These are phyloP conservation scores for Actenoides lindsayi DNA, from an alignment of 2,113 vertebrate genomes.

Conservation along the genomic window DNA sequence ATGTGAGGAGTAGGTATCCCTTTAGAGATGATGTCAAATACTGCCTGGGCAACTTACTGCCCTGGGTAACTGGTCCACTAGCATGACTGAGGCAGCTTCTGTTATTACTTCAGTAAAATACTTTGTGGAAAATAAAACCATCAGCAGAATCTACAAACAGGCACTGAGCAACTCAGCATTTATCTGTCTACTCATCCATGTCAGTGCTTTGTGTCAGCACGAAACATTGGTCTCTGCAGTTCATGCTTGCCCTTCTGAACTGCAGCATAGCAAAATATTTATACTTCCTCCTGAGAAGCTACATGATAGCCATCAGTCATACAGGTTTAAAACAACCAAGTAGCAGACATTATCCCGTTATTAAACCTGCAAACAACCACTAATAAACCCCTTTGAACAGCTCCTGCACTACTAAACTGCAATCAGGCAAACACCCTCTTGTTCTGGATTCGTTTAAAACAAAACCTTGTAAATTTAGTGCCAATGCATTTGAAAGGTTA, in stretches of 20 bases:
- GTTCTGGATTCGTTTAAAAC: not conserved
- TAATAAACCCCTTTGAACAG: not conserved
- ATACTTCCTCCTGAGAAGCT: conserved; percentile 12
- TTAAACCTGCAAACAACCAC: conserved; percentile 13
- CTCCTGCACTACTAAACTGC: not conserved
- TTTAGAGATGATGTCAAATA: not conserved
- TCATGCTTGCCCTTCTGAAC: conserved; percentile 52
- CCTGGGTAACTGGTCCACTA: not conserved
- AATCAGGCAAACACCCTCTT: not conserved
- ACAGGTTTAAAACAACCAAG: conserved; percentile 28
- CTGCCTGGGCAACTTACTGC: not conserved
- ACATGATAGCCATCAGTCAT: conserved; percentile 44
- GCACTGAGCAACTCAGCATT: conserved; percentile 44
- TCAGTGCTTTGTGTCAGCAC: conserved; percentile 49
- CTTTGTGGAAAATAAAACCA: conserved; percentile 47
- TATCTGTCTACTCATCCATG: conserved; percentile 57
- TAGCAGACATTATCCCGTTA: not conserved
- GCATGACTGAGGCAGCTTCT: not conserved
- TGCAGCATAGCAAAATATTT: conserved; percentile 45
- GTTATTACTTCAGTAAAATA: conserved; percentile 38
- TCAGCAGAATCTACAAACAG: conserved; percentile 61
- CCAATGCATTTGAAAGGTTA: not conserved
- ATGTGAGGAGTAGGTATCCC: not conserved
- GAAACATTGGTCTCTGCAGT: conserved; percentile 39
- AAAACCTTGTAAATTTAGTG: not conserved